Conservation (phyloP, 2,113 vertebrate genomes). For the Istiophorus platypterus region DNA sequence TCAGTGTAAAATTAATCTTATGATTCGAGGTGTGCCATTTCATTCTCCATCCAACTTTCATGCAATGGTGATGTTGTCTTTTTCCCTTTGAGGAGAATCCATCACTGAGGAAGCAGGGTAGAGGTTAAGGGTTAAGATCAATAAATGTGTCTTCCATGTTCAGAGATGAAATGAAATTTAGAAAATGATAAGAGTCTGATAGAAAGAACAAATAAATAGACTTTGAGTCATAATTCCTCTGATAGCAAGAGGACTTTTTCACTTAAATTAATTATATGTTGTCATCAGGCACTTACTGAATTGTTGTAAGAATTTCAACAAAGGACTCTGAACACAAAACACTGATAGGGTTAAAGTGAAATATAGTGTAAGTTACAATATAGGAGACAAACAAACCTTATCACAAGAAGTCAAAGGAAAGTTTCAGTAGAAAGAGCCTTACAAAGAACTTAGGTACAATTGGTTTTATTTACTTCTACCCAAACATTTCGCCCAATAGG, state of each 20-base stretch:
- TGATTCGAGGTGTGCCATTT: not conserved
- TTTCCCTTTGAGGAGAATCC: not conserved
- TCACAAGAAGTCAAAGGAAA: too few relatives aligned
- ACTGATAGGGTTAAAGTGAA: too few relatives aligned
- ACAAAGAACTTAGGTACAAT: too few relatives aligned
- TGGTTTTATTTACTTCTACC: too few relatives aligned
- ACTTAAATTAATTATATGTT: not conserved
- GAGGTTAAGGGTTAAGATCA: not conserved
- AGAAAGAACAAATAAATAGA: not conserved
- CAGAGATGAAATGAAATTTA: too few relatives aligned
- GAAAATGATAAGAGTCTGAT: not conserved
- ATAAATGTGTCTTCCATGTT: not conserved
- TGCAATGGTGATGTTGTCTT: not conserved
- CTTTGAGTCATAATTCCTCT: not conserved
- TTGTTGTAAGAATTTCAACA: too few relatives aligned
- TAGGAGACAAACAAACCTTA: too few relatives aligned
- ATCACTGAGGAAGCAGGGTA: not conserved
- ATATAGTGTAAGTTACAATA: too few relatives aligned
- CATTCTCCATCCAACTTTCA: not conserved
- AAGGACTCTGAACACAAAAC: too few relatives aligned
- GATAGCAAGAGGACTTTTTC: not conserved
- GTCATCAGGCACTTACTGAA: not conserved
- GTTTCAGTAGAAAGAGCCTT: too few relatives aligned
- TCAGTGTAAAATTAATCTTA: not conserved
- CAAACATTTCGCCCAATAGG: too few relatives aligned